Evolutionary conservation across 2,113 vertebrate genomes (phyloP).

Genomic region (Chitala chitala): DNA sequence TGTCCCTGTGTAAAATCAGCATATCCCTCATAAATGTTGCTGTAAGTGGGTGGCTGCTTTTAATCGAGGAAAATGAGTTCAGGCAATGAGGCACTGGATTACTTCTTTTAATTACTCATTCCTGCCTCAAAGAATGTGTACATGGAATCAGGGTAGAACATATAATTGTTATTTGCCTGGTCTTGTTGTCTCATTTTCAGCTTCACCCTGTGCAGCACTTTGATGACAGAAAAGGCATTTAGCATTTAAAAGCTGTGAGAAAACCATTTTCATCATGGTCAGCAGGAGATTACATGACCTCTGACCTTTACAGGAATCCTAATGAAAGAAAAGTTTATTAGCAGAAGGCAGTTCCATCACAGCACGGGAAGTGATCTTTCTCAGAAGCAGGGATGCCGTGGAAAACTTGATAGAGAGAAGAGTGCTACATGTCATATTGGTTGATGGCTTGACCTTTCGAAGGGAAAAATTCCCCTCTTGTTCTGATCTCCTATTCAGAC

Average conservation of each 20-base stretch:
- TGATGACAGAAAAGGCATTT: neutral
- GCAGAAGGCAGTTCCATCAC: neutral
- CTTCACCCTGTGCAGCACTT: neutral
- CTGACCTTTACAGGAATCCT: neutral
- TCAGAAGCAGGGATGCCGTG: neutral
- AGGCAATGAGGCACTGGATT: neutral
- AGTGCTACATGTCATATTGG: neutral
- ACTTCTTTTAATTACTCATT: neutral
- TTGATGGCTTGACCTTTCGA: slow-evolving; percentile 6
- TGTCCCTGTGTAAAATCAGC: neutral
- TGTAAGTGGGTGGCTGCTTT: neutral
- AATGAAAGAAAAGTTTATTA: slow-evolving; percentile 7
- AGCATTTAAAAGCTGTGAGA: neutral
- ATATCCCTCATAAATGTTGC: neutral
- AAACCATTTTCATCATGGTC: neutral
- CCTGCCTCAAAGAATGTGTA: neutral
- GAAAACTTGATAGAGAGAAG: neutral
- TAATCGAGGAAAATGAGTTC: neutral
- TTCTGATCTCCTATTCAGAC: neutral
- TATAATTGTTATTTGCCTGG: neutral
- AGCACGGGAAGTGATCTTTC: neutral
- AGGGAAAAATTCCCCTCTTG: neutral
- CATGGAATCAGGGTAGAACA: neutral
- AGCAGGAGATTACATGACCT: neutral
- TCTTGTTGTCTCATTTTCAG: neutral